Conservation (phyloP, 1,140 invertebrate genomes). For the Melipona quadrifasciata region DNA sequence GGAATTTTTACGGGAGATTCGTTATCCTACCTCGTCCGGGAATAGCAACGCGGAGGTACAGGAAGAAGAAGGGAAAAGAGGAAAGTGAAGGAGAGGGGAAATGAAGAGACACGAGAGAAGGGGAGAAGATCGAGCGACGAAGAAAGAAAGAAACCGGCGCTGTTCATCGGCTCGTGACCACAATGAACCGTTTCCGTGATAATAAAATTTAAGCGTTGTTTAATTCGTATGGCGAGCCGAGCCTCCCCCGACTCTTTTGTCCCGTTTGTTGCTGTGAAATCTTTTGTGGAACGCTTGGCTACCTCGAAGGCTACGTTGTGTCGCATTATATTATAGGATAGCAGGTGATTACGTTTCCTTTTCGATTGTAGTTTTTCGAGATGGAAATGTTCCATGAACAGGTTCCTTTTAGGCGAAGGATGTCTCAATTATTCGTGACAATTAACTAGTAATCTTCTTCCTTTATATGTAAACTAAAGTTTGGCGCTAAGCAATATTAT, state of each 20-base stretch:
- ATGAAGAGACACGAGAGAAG: background rate
- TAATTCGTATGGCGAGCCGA: constrained; percentile 33
- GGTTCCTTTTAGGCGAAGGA: too few relatives aligned
- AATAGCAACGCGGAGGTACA: background rate
- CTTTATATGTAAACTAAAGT: too few relatives aligned
- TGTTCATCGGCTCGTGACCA: constrained; percentile 56
- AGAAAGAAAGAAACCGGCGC: constrained; percentile 7
- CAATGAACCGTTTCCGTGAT: constrained; percentile 57
- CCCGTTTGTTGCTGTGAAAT: background rate
- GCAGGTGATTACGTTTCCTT: too few relatives aligned
- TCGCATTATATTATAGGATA: background rate
- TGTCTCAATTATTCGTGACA: too few relatives aligned
- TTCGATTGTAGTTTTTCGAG: too few relatives aligned
- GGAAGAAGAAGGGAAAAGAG: background rate
- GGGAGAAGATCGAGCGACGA: background rate
- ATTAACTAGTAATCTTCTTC: too few relatives aligned
- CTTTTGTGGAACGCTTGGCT: background rate
- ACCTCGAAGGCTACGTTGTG: background rate
- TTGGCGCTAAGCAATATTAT: too few relatives aligned
- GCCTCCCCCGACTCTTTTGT: background rate
- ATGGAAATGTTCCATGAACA: too few relatives aligned
- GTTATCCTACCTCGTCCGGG: constrained; percentile 49
- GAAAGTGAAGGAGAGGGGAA: background rate
- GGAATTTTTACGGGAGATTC: constrained; percentile 58
- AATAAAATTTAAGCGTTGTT: constrained; percentile 58